Evolutionary conservation across 1,140 invertebrate species (phyloP).

Genomic region (Mercenaria mercenaria): DNA sequence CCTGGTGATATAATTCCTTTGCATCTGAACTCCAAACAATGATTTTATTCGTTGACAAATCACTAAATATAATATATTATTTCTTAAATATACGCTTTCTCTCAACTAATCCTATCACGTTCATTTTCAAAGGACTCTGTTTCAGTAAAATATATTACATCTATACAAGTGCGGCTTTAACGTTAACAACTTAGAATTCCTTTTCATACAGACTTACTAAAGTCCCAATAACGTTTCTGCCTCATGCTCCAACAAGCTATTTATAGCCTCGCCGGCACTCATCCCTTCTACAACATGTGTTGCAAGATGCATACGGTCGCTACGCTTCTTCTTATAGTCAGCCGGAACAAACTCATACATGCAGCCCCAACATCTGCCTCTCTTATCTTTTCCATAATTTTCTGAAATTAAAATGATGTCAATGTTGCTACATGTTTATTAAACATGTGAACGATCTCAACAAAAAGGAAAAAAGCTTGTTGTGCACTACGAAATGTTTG

Average conservation of each 20-base stretch:
- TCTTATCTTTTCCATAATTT: constrained; percentile 18
- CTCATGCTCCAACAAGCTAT: constrained; percentile 2
- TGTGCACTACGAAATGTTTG: not conserved
- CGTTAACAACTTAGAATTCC: too few relatives aligned
- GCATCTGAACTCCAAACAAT: too few relatives aligned
- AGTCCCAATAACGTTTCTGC: not conserved
- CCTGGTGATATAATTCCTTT: too few relatives aligned
- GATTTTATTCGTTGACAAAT: too few relatives aligned
- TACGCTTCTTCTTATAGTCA: not conserved
- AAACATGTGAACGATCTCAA: not conserved
- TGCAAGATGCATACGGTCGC: not conserved
- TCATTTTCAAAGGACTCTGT: too few relatives aligned
- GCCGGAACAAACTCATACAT: constrained; percentile 9
- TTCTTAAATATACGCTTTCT: too few relatives aligned
- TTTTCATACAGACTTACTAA: too few relatives aligned
- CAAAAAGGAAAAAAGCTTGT: not conserved
- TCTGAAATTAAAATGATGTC: constrained; percentile 14
- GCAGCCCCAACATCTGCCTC: constrained; percentile 11
- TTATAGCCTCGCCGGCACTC: constrained; percentile 18
- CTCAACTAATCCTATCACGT: too few relatives aligned
- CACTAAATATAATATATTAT: too few relatives aligned
- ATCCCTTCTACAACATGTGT: constrained; percentile 5
- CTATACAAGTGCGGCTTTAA: too few relatives aligned
- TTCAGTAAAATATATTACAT: too few relatives aligned
- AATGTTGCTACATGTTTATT: too few relatives aligned